phyloP scores from a whole-genome alignment of 2,797 vertebrate species.

The Mus spretus region DNA sequence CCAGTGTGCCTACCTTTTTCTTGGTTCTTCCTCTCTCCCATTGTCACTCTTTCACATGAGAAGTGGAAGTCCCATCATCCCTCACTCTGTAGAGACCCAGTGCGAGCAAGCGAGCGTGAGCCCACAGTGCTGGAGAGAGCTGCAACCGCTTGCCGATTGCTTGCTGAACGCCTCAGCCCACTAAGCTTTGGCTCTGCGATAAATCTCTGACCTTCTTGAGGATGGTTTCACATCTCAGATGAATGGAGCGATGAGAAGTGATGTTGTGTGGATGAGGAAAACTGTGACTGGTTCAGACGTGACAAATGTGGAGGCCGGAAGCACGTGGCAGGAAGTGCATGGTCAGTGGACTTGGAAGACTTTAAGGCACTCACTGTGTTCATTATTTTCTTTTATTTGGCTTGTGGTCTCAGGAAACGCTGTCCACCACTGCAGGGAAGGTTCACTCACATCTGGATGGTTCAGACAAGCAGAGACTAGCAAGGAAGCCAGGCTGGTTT shows the following conservation, averaged over 20 bases:
- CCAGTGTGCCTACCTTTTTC: not conserved
- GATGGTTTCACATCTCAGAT: not conserved
- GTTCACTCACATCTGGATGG: not conserved
- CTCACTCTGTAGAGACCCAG: not conserved
- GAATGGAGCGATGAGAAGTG: not conserved
- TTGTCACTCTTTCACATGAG: not conserved
- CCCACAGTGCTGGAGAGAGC: too few relatives aligned
- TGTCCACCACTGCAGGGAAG: not conserved
- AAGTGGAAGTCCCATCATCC: not conserved
- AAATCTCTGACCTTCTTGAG: not conserved
- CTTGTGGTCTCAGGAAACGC: not conserved
- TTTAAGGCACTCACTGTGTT: not conserved
- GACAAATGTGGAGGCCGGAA: not conserved
- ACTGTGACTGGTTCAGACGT: not conserved
- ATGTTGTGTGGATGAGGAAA: not conserved
- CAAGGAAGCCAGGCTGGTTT: not conserved
- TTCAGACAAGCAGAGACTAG: not conserved
- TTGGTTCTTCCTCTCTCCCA: not conserved
- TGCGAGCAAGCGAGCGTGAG: rapidly evolving
- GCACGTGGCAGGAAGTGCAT: not conserved
- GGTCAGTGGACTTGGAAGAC: not conserved
- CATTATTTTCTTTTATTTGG: not conserved
- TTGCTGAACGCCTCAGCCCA: not conserved
- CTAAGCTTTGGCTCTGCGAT: not conserved
- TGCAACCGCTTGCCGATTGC: not conserved